These are phyloP conservation scores for Euphysa ruthae DNA, from an alignment of 30 jellyfish, hydroid and myxozoan genomes.

Conservation along the genomic window DNA sequence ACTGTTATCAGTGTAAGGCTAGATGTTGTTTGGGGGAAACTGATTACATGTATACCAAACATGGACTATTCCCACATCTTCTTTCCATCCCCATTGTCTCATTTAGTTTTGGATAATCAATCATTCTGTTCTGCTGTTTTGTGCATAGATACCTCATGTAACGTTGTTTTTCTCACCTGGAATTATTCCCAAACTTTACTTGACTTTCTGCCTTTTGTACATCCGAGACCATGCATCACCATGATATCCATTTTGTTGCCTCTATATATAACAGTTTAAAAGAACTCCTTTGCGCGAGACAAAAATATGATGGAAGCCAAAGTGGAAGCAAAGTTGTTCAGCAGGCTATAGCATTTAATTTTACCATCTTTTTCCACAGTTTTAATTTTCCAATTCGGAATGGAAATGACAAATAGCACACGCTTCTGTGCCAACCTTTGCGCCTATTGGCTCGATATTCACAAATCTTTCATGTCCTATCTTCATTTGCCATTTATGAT, in stretches of 20 bases:
- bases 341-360: slow-evolving; percentile 19
- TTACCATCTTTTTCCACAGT: slow-evolving; percentile 29
- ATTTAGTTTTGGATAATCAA: slow-evolving; percentile 9
- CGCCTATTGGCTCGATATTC: slow-evolving; percentile 14
- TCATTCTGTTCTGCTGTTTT: neutral
- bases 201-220: slow-evolving; percentile 42
- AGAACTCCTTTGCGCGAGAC: slow-evolving; percentile 33
- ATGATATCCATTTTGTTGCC: slow-evolving; percentile 23
- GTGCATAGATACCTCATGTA: slow-evolving; percentile 4
- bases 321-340: slow-evolving; percentile 18
- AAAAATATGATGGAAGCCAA: slow-evolving; percentile 2
- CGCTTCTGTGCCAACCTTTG: slow-evolving; percentile 22
- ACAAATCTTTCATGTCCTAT: slow-evolving; percentile 24
- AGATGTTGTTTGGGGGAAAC: slow-evolving; percentile 28
- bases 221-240: slow-evolving; percentile 21
- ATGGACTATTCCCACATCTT: slow-evolving; percentile 16
- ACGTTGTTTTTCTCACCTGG: slow-evolving; percentile 17
- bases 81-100: slow-evolving; percentile 41
- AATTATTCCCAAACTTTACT: slow-evolving; percentile 29
- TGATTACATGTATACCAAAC: slow-evolving; percentile 40
- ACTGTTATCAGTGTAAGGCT: slow-evolving; percentile 14
- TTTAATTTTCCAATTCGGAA: no score
- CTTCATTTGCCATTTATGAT: no score
- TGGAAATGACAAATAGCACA: slow-evolving; percentile 20
- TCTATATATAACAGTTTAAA: slow-evolving; percentile 12